A percentile compares a stretch with the other conserved stretches of the same genome.
These are phyloP conservation scores for Tragelaphus eurycerus DNA, from an alignment of 2,797 vertebrate species.

Conservation along the genomic window DNA sequence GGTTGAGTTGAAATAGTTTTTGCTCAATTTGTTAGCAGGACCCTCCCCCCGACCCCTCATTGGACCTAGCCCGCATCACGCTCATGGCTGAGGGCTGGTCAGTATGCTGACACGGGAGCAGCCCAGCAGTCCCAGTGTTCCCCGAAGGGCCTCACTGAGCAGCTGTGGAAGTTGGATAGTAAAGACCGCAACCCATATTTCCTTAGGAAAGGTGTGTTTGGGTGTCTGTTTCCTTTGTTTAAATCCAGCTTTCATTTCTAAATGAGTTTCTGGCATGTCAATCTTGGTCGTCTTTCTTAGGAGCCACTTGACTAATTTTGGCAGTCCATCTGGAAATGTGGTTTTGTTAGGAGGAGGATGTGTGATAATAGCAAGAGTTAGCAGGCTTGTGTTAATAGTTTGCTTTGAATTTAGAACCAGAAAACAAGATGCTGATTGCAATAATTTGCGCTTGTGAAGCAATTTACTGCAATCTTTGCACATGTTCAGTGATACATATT, in stretches of 20 bases:
- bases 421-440: constrained; percentile 87
- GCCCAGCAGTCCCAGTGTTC: constrained; percentile 7
- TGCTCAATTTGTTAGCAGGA: neutral
- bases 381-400: constrained; percentile 81
- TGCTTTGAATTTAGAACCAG: constrained; percentile 85
- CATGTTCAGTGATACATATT: constrained; percentile 83
- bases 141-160: neutral
- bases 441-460: constrained; percentile 84
- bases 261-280: constrained; percentile 60
- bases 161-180: neutral
- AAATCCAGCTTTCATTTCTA: constrained; percentile 61
- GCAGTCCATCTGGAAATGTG: constrained; percentile 80
- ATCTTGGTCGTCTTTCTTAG: constrained; percentile 50
- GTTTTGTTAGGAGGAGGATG: constrained; percentile 75
- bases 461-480: constrained; percentile 85
- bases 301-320: constrained; percentile 73
- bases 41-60: rapidly evolving
- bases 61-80: neutral
- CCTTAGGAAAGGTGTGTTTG: constrained; percentile 72
- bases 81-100: neutral
- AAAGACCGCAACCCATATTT: constrained; percentile 58
- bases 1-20: neutral
- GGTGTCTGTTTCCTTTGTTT: constrained; percentile 60
- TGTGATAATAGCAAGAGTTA: constrained; percentile 78
- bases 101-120: neutral